phyloP scores from a whole-genome alignment of 2,888 invertebrate species.

The Thereva nobilitata region DNA sequence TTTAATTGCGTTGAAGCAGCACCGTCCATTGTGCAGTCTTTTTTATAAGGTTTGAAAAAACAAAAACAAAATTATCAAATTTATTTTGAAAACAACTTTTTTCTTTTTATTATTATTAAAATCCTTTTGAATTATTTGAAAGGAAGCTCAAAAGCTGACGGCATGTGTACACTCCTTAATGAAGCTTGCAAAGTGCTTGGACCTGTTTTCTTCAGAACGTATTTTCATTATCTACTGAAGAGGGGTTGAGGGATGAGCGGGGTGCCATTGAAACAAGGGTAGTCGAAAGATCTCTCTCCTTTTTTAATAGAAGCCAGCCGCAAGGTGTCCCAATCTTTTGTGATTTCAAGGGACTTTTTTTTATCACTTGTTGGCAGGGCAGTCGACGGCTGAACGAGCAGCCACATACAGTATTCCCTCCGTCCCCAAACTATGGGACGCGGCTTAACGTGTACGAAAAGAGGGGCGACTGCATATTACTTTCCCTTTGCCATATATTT shows the following conservation, averaged over 20 bases:
- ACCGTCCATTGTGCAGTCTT: no score
- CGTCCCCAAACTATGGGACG: neutral
- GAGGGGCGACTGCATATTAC: constrained; percentile 23
- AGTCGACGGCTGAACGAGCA: neutral
- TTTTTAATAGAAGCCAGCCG: constrained; percentile 13
- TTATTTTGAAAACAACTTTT: no score
- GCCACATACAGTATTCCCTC: neutral
- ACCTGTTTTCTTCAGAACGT: constrained; percentile 16
- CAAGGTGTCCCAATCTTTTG: constrained; percentile 20
- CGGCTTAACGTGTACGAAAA: neutral
- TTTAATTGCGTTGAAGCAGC: no score
- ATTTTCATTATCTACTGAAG: neutral
- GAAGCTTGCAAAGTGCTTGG: constrained; percentile 17
- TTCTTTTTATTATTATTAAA: no score
- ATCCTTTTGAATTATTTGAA: no score
- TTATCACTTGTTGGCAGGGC: constrained; percentile 33
- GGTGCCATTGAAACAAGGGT: constrained; percentile 14
- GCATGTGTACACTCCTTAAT: constrained; percentile 4
- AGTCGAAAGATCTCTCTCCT: neutral
- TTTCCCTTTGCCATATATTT: constrained; percentile 18
- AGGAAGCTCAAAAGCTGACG: no score
- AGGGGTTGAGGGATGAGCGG: neutral
- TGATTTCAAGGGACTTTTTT: constrained; percentile 3
- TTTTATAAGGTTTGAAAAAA: no score
- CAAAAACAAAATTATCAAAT: no score